These are phyloP conservation scores for Tholera decimalis DNA, from an alignment of 2,888 invertebrate genomes.

Conservation along the genomic window DNA sequence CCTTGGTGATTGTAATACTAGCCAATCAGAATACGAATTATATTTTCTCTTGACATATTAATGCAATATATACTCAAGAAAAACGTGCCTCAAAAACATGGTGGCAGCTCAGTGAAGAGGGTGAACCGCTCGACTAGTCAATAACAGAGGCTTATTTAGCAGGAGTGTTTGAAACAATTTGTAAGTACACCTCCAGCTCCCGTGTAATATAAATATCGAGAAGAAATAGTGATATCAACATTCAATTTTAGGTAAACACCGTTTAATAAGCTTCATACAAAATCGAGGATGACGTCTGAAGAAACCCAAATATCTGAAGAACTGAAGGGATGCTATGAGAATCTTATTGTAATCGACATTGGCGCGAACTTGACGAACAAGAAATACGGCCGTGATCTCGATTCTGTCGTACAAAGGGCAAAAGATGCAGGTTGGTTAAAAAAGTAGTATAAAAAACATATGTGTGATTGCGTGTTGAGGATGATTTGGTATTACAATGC, in stretches of 20 bases:
- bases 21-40: conserved; percentile 42
- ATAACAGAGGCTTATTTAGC: conserved; percentile 87
- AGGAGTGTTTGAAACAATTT: conserved; percentile 91
- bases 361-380: conserved; percentile 98
- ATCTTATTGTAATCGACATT: conserved; percentile 97
- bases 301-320: conserved; percentile 88
- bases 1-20: fast-evolving
- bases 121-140: conserved; percentile 85
- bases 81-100: conserved; percentile 82
- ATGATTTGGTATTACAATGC: conserved; percentile 65
- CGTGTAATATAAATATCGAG: conserved; percentile 17
- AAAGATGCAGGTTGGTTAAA: conserved; percentile 95
- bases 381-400: conserved; percentile 97
- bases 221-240: conserved; percentile 49
- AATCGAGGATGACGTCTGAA: conserved; percentile 89
- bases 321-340: conserved; percentile 96
- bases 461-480: conserved; percentile 69
- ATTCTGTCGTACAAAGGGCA: conserved; percentile 97
- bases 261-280: conserved; percentile 87
- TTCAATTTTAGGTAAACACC: conserved; percentile 87
- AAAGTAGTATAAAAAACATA: conserved; percentile 48
- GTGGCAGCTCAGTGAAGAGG: conserved; percentile 89
- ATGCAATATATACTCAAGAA: conserved; percentile 15
- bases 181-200: conserved; percentile 75
- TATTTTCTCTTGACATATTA: conserved; percentile 32